Conservation (phyloP, 2,797 vertebrate species). For the Urosaurus nigricauda region DNA sequence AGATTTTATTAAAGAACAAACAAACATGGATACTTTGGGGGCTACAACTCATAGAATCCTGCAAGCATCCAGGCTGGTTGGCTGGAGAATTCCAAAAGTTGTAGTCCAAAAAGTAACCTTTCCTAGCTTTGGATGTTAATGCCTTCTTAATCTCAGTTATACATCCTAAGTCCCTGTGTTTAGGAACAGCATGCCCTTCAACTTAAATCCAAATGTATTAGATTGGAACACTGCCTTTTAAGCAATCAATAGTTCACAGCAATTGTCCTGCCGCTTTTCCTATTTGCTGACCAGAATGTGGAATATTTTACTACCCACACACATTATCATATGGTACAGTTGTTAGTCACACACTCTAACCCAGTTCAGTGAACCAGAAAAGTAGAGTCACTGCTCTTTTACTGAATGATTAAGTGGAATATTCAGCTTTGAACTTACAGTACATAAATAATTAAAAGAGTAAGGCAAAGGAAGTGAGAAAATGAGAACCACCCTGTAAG, state of each 20-base stretch:
- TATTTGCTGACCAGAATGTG: neutral
- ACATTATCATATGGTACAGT: slow-evolving; percentile 22
- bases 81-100: too few species aligned
- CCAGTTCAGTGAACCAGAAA: slow-evolving; percentile 34
- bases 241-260: neutral
- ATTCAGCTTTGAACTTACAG: slow-evolving; percentile 36
- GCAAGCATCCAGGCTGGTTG: too few species aligned
- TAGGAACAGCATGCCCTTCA: neutral
- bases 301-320: slow-evolving; percentile 24
- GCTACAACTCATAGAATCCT: too few species aligned
- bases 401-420: slow-evolving; percentile 42
- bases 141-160: slow-evolving; percentile 1
- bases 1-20: too few species aligned
- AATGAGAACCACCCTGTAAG: slow-evolving; percentile 37
- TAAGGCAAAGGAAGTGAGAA: slow-evolving; percentile 38
- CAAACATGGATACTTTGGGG: too few species aligned
- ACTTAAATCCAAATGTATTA: neutral
- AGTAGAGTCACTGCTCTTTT: slow-evolving; percentile 24
- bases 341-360: slow-evolving; percentile 29
- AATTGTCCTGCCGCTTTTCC: neutral
- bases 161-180: neutral
- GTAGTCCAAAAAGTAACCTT: too few species aligned
- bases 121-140: neutral
- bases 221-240: neutral
- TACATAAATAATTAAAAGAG: slow-evolving; percentile 41